Percentiles rank a stretch among this genome's conserved stretches.
These are phyloP conservation scores for Aspidoscelis tigris DNA, from an alignment of 2,113 vertebrate genomes.

Conservation along the genomic window DNA sequence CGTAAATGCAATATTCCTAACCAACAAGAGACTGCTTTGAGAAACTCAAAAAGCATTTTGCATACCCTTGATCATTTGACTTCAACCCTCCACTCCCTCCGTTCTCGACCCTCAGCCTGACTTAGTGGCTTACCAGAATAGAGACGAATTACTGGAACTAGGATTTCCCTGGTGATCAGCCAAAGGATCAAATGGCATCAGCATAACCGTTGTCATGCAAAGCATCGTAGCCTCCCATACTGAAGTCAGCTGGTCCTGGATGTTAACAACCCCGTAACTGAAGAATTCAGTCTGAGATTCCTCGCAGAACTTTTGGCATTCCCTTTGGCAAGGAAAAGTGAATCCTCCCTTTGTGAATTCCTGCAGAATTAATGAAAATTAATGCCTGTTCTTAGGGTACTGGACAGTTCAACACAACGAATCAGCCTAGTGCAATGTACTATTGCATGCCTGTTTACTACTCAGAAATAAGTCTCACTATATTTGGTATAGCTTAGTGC, in stretches of 20 bases:
- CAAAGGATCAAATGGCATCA: slow-evolving; percentile 12
- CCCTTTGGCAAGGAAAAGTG: rapidly evolving
- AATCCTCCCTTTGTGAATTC: neutral
- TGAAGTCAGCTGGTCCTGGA: neutral
- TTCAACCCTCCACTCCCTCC: too few species aligned
- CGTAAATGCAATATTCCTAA: too few species aligned
- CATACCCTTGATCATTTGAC: too few species aligned
- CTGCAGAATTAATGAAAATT: neutral
- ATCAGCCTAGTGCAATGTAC: neutral
- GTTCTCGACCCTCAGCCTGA: neutral
- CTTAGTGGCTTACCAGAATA: neutral
- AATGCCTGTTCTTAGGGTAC: neutral
- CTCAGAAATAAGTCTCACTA: neutral
- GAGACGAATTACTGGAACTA: neutral
- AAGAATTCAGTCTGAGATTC: neutral
- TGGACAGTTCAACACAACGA: neutral
- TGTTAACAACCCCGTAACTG: neutral
- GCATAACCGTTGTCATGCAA: neutral
- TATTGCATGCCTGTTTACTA: neutral
- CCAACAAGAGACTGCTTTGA: too few species aligned
- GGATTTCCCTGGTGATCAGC: neutral
- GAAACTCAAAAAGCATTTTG: too few species aligned
- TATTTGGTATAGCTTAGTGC: too few species aligned
- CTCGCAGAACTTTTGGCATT: neutral
- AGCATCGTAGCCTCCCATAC: neutral